Percentiles rank a stretch among this genome's conserved stretches.
These are phyloP conservation scores for Xestoiulus laeticollis DNA, from an alignment of 2,888 invertebrate genomes.

Conservation along the genomic window DNA sequence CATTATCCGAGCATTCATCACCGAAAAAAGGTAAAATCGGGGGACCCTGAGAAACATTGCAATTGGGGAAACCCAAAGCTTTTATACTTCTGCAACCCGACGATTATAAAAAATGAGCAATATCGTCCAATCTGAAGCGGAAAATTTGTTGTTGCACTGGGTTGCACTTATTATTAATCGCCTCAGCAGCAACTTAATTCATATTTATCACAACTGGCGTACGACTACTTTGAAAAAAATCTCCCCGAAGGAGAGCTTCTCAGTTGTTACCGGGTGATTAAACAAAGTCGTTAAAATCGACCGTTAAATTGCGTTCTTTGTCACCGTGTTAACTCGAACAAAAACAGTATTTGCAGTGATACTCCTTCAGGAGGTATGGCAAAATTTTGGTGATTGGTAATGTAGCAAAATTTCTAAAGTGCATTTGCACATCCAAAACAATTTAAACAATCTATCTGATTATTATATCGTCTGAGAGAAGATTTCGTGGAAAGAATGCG, in stretches of 20 bases:
- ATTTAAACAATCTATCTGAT: no score
- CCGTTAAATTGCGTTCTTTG: background rate
- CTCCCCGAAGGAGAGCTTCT: constrained; percentile 30
- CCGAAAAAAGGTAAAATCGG: constrained; percentile 8
- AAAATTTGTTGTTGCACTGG: constrained; percentile 18
- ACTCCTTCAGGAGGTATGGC: no score
- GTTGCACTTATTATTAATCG: constrained; percentile 12
- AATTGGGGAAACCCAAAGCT: background rate
- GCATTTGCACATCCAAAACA: no score
- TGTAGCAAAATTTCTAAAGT: no score
- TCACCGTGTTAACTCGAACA: background rate
- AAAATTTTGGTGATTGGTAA: no score
- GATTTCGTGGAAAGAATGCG: no score
- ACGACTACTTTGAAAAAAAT: background rate
- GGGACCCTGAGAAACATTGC: background rate
- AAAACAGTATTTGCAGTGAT: no score
- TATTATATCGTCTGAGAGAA: no score
- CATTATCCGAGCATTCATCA: constrained; percentile 45
- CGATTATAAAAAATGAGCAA: background rate
- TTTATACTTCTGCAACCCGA: background rate
- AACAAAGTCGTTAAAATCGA: constrained; percentile 47
- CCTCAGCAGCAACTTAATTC: background rate
- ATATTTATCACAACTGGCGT: background rate
- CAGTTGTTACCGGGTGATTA: constrained; percentile 43
- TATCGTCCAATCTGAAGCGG: background rate